Evolutionary conservation across 2,888 invertebrate species (phyloP).

Genomic region (Celastrina argiolus): DNA sequence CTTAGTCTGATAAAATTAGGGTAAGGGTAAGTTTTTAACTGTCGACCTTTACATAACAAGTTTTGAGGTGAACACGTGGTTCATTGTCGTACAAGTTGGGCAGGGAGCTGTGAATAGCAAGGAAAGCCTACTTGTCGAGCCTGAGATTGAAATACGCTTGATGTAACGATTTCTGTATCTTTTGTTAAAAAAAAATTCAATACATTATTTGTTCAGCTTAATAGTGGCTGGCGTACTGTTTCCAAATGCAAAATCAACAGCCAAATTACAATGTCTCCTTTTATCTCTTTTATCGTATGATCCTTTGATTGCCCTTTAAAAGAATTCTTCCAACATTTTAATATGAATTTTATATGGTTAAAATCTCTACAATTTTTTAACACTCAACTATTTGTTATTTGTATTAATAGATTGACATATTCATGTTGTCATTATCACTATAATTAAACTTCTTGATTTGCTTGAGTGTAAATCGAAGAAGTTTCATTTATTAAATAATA

Average conservation of each 20-base stretch:
- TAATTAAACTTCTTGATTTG: too few relatives aligned
- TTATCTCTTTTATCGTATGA: neutral
- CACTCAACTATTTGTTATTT: too few relatives aligned
- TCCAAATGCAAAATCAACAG: neutral
- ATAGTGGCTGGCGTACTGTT: neutral
- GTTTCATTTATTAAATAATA: too few relatives aligned
- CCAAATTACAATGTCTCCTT: neutral
- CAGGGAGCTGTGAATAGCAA: neutral
- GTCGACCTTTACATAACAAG: slow-evolving; percentile 9
- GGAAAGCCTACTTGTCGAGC: neutral
- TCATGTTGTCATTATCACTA: too few relatives aligned
- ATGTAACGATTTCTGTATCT: neutral
- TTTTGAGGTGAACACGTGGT: slow-evolving; percentile 21
- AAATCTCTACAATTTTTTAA: neutral
- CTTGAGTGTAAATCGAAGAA: too few relatives aligned
- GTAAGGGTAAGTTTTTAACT: slow-evolving; percentile 19
- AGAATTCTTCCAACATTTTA: neutral
- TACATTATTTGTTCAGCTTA: neutral
- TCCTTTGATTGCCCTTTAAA: neutral
- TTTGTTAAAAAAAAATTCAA: neutral
- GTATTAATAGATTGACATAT: too few relatives aligned
- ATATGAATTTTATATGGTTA: neutral
- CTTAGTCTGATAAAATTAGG: slow-evolving; percentile 12
- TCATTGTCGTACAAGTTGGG: neutral
- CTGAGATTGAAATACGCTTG: neutral